Evolutionary conservation across 2,888 invertebrate genomes (phyloP).

Genomic region (Augochlorella aurata): DNA sequence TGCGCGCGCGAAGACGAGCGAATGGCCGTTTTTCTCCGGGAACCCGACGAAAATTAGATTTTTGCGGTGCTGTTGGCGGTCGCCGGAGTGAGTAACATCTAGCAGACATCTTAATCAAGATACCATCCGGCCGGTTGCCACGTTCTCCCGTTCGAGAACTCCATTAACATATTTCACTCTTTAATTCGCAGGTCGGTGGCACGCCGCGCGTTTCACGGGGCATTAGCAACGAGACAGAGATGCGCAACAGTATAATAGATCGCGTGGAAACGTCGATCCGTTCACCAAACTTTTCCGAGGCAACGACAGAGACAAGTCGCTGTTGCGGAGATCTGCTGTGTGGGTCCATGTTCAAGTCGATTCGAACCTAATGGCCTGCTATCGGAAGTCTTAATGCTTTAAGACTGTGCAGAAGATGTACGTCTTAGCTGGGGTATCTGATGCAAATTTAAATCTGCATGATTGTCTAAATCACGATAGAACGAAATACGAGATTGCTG

Average conservation of each 20-base stretch:
- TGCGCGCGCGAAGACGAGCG: conserved; percentile 44
- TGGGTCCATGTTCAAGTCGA: not conserved
- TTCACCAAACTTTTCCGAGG: conserved; percentile 19
- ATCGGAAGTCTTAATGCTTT: not conserved
- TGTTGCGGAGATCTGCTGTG: conserved; percentile 11
- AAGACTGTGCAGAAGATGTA: not conserved
- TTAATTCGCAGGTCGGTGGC: conserved; percentile 72
- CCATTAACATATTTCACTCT: conserved; percentile 79
- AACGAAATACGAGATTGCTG: too few species aligned
- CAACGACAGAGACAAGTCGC: not conserved
- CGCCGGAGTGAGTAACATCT: conserved; percentile 68
- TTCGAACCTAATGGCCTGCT: not conserved
- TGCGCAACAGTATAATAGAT: conserved; percentile 28
- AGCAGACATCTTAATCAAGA: conserved; percentile 78
- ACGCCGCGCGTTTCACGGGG: conserved; percentile 74
- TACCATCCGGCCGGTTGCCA: conserved; percentile 67
- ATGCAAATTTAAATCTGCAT: too few species aligned
- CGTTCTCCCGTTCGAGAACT: conserved; percentile 61
- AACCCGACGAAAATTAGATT: conserved; percentile 72
- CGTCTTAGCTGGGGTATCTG: too few species aligned
- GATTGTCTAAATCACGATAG: too few species aligned
- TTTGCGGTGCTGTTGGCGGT: conserved; percentile 65
- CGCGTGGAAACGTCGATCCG: conserved; percentile 26
- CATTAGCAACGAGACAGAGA: conserved; percentile 72
- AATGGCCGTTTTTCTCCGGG: conserved; percentile 64